Evolutionary conservation across 2,888 invertebrate species (phyloP).

Genomic region (Eurois occulta): DNA sequence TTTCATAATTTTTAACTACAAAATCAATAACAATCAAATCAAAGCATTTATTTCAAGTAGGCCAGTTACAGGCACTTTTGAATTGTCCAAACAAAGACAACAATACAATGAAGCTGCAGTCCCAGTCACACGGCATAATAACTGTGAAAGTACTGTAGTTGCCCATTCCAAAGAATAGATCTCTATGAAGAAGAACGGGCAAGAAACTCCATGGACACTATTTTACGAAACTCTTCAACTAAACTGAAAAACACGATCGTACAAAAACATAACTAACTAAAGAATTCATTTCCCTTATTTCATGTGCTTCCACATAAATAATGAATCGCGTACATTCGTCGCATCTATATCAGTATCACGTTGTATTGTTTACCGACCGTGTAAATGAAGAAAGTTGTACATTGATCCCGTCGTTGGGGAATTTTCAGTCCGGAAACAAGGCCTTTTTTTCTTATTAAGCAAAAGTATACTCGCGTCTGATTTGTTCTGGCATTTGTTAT

Average conservation of each 20-base stretch:
- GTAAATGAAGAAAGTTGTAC: conserved; percentile 80
- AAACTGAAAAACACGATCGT: not conserved
- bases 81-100: too few species aligned
- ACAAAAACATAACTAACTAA: not conserved
- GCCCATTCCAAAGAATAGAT: too few species aligned
- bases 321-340: conserved; percentile 26
- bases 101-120: too few species aligned
- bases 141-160: too few species aligned
- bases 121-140: too few species aligned
- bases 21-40: too few species aligned
- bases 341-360: conserved; percentile 18
- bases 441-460: conserved; percentile 72
- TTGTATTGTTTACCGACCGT: conserved; percentile 51
- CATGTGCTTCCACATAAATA: conserved; percentile 14
- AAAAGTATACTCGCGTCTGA: conserved; percentile 77
- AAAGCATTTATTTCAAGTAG: too few species aligned
- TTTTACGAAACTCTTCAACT: not conserved
- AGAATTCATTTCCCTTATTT: conserved; percentile 3
- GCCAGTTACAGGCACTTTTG: too few species aligned
- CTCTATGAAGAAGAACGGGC: too few species aligned
- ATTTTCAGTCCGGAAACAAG: conserved; percentile 72
- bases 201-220: too few species aligned
- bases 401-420: conserved; percentile 72
- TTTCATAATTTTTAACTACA: not conserved
- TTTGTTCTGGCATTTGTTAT: conserved; percentile 81